phyloP scores from a whole-genome alignment of 2,113 vertebrate species.

The Aspidoscelis tigris region DNA sequence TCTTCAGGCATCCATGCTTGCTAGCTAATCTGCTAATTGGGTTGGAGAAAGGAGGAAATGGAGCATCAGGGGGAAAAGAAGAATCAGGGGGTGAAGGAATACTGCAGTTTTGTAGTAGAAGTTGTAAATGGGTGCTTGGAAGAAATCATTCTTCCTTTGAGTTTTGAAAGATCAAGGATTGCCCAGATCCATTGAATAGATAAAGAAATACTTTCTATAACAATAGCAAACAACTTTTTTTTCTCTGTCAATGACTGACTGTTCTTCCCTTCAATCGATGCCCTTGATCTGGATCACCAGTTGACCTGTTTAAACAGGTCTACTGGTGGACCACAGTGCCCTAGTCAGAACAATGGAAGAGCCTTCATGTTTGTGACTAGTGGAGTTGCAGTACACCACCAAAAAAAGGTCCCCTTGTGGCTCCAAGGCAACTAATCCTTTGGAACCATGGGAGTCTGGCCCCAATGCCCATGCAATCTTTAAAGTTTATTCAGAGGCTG shows the following conservation, averaged over 20 bases:
- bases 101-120: conserved; percentile 9
- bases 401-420: too few relatives aligned
- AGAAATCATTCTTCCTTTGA: conserved; percentile 9
- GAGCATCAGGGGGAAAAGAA: conserved; percentile 1
- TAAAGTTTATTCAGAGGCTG: too few relatives aligned
- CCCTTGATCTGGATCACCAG: not conserved
- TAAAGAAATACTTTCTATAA: not conserved
- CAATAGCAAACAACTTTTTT: conserved; percentile 6
- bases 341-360: too few relatives aligned
- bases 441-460: too few relatives aligned
- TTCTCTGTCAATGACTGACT: not conserved
- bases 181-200: not conserved
- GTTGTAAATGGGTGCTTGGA: not conserved
- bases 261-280: not conserved
- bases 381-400: too few relatives aligned
- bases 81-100: conserved; percentile 1
- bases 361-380: too few relatives aligned
- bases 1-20: conserved; percentile 21
- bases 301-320: too few relatives aligned
- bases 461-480: too few relatives aligned
- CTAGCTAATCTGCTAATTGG: conserved; percentile 35
- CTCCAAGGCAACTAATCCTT: too few relatives aligned
- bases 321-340: too few relatives aligned
- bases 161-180: conserved; percentile 16
- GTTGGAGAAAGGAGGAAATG: conserved; percentile 19